Conservation (phyloP, 2,797 vertebrate species). For the Megaceryle alcyon region DNA sequence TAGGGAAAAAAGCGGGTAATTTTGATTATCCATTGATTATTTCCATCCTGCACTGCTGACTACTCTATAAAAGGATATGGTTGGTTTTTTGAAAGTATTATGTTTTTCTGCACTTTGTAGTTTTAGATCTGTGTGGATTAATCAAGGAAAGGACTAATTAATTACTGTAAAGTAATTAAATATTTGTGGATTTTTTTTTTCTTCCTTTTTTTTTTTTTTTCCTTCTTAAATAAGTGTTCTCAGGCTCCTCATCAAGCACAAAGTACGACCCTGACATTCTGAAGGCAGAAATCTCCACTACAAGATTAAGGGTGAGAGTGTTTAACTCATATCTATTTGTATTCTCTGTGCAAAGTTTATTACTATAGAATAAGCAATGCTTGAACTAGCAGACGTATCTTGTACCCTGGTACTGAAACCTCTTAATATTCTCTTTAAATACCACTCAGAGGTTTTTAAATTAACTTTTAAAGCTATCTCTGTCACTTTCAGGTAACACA, state of each 20-base stretch:
- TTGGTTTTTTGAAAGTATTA: not conserved
- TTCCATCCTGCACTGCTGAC: not conserved
- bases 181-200: not conserved
- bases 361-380: not conserved
- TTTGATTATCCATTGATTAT: not conserved
- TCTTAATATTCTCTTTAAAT: not conserved
- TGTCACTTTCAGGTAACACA: not conserved
- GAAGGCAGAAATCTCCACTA: conserved; percentile 88
- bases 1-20: not conserved
- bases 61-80: not conserved
- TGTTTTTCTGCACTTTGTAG: not conserved
- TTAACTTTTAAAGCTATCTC: not conserved
- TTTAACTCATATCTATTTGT: not conserved
- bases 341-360: not conserved
- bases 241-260: conserved; percentile 86
- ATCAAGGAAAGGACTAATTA: not conserved
- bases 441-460: not conserved
- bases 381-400: not conserved
- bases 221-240: conserved; percentile 79
- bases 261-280: conserved; percentile 89
- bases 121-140: not conserved
- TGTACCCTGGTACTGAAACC: not conserved
- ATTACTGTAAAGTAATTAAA: not conserved
- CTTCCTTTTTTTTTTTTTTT: not conserved
- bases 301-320: conserved; percentile 83